Conservation (phyloP, 1,140 invertebrate species). For the Drosophila nigromelanica region DNA sequence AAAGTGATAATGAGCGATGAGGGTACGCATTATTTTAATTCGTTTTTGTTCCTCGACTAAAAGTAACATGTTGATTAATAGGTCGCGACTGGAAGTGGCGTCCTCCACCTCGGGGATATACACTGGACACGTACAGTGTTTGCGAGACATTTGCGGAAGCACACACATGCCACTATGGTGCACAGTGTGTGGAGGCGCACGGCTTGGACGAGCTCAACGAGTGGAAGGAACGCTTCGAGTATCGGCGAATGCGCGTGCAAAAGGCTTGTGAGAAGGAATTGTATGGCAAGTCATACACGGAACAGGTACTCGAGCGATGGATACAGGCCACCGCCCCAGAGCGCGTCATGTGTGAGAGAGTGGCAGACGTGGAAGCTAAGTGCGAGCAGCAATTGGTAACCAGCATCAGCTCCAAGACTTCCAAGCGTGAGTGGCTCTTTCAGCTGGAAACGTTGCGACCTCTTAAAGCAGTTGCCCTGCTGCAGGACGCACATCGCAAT, state of each 20-base stretch:
- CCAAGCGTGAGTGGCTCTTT: constrained; percentile 88
- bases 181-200: constrained; percentile 91
- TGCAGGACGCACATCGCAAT: constrained; percentile 89
- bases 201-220: constrained; percentile 89
- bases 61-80: constrained; percentile 15
- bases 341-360: constrained; percentile 85
- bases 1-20: constrained; percentile 89
- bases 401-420: constrained; percentile 88
- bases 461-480: constrained; percentile 87
- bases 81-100: constrained; percentile 89
- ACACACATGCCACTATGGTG: constrained; percentile 87
- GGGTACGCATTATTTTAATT: constrained; percentile 72
- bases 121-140: constrained; percentile 85
- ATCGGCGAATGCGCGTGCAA: constrained; percentile 87
- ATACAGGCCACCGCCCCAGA: constrained; percentile 86
- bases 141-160: constrained; percentile 86
- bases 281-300: constrained; percentile 88
- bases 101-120: constrained; percentile 88
- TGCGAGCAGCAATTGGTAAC: constrained; percentile 87
- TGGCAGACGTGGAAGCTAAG: constrained; percentile 87
- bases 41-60: not conserved
- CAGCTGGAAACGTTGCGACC: constrained; percentile 85
- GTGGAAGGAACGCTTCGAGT: constrained; percentile 90
- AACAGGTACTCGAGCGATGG: constrained; percentile 88
- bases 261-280: constrained; percentile 88